These are phyloP conservation scores for Poecile atricapillus DNA, from an alignment of 2,113 vertebrate genomes.

Conservation along the genomic window DNA sequence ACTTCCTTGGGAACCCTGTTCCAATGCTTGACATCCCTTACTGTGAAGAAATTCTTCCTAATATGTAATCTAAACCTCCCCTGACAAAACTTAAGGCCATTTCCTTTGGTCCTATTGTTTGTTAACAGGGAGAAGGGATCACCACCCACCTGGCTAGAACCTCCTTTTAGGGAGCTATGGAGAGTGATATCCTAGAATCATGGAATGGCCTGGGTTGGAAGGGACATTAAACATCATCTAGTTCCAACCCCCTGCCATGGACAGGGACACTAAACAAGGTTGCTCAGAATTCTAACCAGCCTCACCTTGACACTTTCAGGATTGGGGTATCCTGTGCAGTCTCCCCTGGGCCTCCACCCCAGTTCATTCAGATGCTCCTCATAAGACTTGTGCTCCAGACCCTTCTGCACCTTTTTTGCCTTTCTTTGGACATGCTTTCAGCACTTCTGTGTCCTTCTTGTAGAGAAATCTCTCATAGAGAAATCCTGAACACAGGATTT, in stretches of 20 bases:
- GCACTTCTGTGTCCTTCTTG: not conserved
- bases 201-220: not conserved
- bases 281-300: not conserved
- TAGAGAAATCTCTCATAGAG: too few species aligned
- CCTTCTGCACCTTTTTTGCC: not conserved
- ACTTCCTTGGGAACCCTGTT: not conserved
- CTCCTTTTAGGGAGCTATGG: not conserved
- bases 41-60: not conserved
- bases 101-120: not conserved
- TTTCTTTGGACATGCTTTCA: not conserved
- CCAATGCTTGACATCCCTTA: not conserved
- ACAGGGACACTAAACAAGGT: not conserved
- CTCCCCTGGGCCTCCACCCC: not conserved
- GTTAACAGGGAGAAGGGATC: not conserved
- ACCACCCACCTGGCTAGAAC: not conserved
- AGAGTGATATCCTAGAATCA: not conserved
- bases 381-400: not conserved
- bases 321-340: not conserved
- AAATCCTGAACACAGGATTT: not conserved
- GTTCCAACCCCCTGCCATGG: not conserved
- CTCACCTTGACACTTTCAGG: not conserved
- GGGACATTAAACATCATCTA: not conserved
- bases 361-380: not conserved
- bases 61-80: not conserved
- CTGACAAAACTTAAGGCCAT: not conserved